Conservation (phyloP, 37 sponge, comb jelly and placozoan genomes). For the Spongilla lacustris region DNA sequence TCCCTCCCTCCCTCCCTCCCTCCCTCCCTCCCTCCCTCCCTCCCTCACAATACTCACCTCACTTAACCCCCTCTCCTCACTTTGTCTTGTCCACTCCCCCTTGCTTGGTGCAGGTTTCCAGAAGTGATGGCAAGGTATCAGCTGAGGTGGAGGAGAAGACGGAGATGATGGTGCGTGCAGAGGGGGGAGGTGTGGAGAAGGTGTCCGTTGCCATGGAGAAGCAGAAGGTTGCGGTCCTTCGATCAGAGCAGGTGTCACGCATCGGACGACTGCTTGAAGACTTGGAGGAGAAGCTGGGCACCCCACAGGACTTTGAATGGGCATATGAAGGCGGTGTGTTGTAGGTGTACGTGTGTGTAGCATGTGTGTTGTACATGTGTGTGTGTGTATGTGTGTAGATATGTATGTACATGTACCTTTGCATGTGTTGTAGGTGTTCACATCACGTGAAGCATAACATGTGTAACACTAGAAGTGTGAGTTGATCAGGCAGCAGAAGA, state of each 20-base stretch:
- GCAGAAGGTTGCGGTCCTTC: constrained; percentile 47
- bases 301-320: constrained; percentile 91
- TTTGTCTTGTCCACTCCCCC: not conserved
- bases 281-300: constrained; percentile 71
- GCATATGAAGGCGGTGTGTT: constrained; percentile 62
- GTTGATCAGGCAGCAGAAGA: too few relatives aligned
- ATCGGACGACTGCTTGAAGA: constrained; percentile 66
- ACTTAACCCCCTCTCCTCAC: not conserved
- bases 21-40: constrained; percentile 2
- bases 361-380: not conserved
- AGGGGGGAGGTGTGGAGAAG: constrained; percentile 59
- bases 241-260: constrained; percentile 54
- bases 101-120: constrained; percentile 45
- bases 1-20: not conserved
- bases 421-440: too few relatives aligned
- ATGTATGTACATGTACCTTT: not conserved
- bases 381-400: not conserved
- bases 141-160: constrained; percentile 58
- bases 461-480: too few relatives aligned
- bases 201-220: constrained; percentile 45
- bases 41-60: not conserved
- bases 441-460: too few relatives aligned
- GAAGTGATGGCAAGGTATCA: constrained; percentile 42
- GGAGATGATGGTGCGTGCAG: constrained; percentile 68
- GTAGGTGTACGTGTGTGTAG: not conserved